These are phyloP conservation scores for Scrobipalpa costella DNA, from an alignment of 2,888 invertebrate genomes.

Conservation along the genomic window DNA sequence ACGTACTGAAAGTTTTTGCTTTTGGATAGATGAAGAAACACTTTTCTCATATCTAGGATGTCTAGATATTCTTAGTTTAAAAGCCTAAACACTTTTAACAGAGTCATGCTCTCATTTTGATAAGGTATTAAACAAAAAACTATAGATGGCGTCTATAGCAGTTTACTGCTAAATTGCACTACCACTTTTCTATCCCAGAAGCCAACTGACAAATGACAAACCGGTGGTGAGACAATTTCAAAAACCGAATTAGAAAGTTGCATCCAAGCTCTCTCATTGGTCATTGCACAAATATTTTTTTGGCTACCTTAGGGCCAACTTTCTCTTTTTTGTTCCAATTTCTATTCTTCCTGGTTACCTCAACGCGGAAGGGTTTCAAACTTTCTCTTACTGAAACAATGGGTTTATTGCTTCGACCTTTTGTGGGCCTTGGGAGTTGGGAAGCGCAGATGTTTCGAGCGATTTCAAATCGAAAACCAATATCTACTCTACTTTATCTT, in stretches of 20 bases:
- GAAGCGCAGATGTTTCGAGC: constrained; percentile 21
- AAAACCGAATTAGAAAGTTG: constrained; percentile 74
- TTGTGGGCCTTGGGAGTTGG: constrained; percentile 8
- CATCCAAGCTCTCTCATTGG: constrained; percentile 60
- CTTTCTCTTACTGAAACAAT: constrained; percentile 74
- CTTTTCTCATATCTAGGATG: background rate
- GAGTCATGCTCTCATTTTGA: background rate
- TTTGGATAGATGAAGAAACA: background rate
- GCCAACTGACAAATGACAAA: constrained; percentile 67
- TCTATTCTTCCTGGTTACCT: constrained; percentile 68
- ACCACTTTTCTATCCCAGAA: constrained; percentile 43
- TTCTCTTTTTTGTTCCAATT: constrained; percentile 79
- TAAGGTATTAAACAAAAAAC: background rate
- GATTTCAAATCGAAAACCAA: constrained; percentile 10
- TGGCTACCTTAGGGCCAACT: constrained; percentile 61
- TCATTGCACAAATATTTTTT: constrained; percentile 56
- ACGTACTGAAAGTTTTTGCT: background rate
- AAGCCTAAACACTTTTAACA: background rate
- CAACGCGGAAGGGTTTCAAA: constrained; percentile 69
- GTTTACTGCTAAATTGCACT: background rate
- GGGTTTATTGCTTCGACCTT: constrained; percentile 35
- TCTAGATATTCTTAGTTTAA: background rate
- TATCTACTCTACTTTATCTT: constrained; percentile 1
- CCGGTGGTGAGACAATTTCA: constrained; percentile 49
- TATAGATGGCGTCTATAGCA: too few species aligned